Percentiles rank a stretch among this genome's conserved stretches.
These are phyloP conservation scores for Labeo calbasu DNA, from an alignment of 2,797 vertebrate species.

Conservation along the genomic window DNA sequence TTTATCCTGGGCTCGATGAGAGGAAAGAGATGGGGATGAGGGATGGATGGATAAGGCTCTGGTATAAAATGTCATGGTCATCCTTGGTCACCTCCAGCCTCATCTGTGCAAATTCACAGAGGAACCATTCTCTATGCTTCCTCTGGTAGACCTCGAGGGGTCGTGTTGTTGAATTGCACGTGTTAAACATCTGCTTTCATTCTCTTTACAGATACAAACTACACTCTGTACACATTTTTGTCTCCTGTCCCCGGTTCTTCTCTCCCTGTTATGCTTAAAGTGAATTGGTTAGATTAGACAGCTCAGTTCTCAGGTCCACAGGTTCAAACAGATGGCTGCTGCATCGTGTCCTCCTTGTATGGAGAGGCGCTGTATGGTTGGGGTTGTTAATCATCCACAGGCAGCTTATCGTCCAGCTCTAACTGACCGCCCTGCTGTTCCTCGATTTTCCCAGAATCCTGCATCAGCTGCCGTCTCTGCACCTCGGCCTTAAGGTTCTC, in stretches of 20 bases:
- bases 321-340: constrained; percentile 71
- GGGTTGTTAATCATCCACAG: constrained; percentile 76
- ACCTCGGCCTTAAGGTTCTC: constrained; percentile 98
- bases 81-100: constrained; percentile 69
- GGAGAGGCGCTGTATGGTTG: constrained; percentile 65
- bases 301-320: constrained; percentile 70
- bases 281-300: constrained; percentile 73
- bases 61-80: constrained; percentile 76
- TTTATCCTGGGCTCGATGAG: constrained; percentile 51
- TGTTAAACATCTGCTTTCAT: constrained; percentile 56
- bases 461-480: constrained; percentile 92
- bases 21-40: constrained; percentile 33
- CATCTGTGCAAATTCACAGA: constrained; percentile 50
- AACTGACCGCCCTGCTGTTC: constrained; percentile 73
- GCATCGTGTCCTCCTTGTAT: constrained; percentile 66
- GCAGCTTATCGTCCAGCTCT: constrained; percentile 80
- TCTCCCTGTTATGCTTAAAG: constrained; percentile 60
- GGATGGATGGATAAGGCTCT: constrained; percentile 76
- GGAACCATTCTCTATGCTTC: constrained; percentile 52
- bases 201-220: constrained; percentile 51
- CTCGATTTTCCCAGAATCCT: constrained; percentile 83
- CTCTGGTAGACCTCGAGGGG: constrained; percentile 50
- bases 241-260: constrained; percentile 59
- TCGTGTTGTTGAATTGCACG: constrained; percentile 66
- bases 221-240: constrained; percentile 61